A percentile compares a stretch with the other conserved stretches of the same genome.
Evolutionary conservation across 1,140 invertebrate species (phyloP).

Genomic region (Brachystomella parvula): DNA sequence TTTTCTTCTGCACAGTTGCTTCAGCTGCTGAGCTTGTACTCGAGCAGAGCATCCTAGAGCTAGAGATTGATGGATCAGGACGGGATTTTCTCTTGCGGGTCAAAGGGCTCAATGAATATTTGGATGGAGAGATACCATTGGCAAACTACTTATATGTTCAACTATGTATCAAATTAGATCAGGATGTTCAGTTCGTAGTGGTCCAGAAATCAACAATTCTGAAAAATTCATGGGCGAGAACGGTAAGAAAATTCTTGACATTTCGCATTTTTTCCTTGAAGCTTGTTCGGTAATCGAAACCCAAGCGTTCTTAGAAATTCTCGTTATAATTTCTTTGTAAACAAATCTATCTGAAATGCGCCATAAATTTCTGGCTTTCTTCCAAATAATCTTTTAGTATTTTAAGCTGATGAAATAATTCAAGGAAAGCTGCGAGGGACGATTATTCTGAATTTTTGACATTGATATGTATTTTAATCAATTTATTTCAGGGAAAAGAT

Average conservation of each 20-base stretch:
- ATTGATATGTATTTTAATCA: neutral
- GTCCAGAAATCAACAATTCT: slow-evolving; percentile 58
- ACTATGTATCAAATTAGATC: slow-evolving; percentile 85
- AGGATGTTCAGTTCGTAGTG: slow-evolving; percentile 71
- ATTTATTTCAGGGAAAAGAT: slow-evolving; percentile 52
- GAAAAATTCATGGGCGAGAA: slow-evolving; percentile 55
- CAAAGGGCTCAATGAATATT: slow-evolving; percentile 70
- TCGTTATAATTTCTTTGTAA: no score
- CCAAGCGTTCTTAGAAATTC: no score
- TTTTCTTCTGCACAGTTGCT: slow-evolving; percentile 53
- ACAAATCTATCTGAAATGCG: no score
- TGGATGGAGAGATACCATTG: slow-evolving; percentile 50
- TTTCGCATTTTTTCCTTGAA: neutral
- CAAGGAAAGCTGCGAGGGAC: no score
- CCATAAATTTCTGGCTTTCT: no score
- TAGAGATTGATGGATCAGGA: slow-evolving; percentile 62
- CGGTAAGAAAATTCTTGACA: slow-evolving; percentile 47
- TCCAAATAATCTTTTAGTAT: no score
- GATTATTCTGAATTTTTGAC: no score
- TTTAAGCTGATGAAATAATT: no score
- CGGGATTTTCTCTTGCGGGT: slow-evolving; percentile 66
- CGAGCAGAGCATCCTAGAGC: slow-evolving; percentile 70
- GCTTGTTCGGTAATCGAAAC: slow-evolving; percentile 8
- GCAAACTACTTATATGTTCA: slow-evolving; percentile 89
- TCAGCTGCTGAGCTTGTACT: slow-evolving; percentile 80